phyloP scores from a whole-genome alignment of 2,113 vertebrate species.

The Syngnathoides biaculeatus region DNA sequence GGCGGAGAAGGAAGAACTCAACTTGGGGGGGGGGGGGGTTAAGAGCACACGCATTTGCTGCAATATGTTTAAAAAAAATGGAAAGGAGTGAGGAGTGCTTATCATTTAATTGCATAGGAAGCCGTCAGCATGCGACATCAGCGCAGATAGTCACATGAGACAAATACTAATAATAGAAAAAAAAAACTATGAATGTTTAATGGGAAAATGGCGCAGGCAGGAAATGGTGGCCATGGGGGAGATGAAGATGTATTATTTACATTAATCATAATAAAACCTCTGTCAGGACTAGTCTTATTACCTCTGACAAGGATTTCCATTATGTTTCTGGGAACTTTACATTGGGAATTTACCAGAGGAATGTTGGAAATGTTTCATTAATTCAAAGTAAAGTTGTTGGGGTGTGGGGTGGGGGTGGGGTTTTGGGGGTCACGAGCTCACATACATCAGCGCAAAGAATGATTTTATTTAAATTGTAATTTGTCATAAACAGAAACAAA shows the following conservation, averaged over 20 bases:
- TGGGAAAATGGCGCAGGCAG: constrained; percentile 26
- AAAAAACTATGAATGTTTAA: constrained; percentile 41
- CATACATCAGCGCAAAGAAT: too few species aligned
- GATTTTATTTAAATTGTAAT: too few species aligned
- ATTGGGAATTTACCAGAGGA: not conserved
- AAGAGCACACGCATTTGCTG: constrained; percentile 39
- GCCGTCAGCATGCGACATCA: constrained; percentile 54
- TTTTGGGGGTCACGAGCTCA: too few species aligned
- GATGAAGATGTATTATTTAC: not conserved
- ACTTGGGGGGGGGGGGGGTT: constrained; percentile 4
- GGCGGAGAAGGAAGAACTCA: constrained; percentile 5
- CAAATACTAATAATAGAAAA: constrained; percentile 24
- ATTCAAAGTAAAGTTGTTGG: too few species aligned
- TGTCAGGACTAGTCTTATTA: not conserved
- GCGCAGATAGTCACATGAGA: constrained; percentile 42
- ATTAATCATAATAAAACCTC: not conserved
- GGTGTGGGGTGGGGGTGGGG: too few species aligned
- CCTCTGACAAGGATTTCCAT: not conserved
- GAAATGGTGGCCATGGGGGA: constrained; percentile 5
- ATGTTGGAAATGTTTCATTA: too few species aligned
- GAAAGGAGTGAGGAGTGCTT: constrained; percentile 39
- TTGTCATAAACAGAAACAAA: too few species aligned
- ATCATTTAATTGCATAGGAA: constrained; percentile 74
- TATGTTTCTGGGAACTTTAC: not conserved
- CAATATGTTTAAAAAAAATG: constrained; percentile 24